These are phyloP conservation scores for Alentia gelatinosa DNA, from an alignment of 2,888 invertebrate species.

Conservation along the genomic window DNA sequence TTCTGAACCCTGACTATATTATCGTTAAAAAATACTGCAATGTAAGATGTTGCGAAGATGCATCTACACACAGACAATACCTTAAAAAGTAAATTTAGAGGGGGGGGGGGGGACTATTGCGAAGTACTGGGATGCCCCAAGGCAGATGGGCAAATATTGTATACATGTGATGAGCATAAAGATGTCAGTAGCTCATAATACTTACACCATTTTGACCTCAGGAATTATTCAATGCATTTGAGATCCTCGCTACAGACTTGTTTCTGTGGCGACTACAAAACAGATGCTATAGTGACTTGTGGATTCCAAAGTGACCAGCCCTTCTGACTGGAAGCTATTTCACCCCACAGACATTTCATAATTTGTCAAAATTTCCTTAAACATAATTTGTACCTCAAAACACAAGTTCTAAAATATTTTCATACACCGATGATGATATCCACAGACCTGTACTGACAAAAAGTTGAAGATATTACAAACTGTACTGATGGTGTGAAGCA, in stretches of 20 bases:
- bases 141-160: no score
- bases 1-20: no score
- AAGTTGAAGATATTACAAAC: background rate
- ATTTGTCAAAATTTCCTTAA: background rate
- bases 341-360: slow-evolving; percentile 25
- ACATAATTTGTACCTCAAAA: background rate
- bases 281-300: slow-evolving; percentile 26
- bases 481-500: background rate
- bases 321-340: slow-evolving; percentile 5
- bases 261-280: slow-evolving; percentile 32
- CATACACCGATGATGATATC: slow-evolving; percentile 2
- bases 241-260: background rate
- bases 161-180: no score
- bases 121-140: no score
- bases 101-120: no score
- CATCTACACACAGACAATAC: no score
- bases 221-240: background rate
- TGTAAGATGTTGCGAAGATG: no score
- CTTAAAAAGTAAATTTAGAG: no score
- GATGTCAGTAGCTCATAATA: no score
- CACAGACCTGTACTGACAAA: slow-evolving; percentile 24
- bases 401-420: no score
- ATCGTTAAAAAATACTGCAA: no score
- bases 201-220: no score
- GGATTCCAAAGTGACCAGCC: slow-evolving; percentile 26